Conservation (phyloP, 2,797 vertebrate species). For the Sebastes cheni region DNA sequence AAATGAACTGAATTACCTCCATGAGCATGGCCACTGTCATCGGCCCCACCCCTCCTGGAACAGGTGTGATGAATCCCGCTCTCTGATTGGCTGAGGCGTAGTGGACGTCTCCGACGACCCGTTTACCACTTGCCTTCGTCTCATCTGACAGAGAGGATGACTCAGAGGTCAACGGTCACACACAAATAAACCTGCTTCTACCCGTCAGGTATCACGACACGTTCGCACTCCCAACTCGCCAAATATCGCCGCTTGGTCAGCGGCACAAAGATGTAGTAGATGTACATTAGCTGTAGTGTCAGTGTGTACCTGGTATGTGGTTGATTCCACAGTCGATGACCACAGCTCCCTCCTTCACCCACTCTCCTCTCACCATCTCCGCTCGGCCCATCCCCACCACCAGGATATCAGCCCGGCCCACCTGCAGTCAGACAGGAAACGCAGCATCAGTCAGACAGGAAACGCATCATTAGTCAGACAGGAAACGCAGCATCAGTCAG, state of each 20-base stretch:
- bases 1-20: slow-evolving; percentile 46
- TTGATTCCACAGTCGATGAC: slow-evolving; percentile 98
- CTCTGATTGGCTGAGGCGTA: slow-evolving; percentile 87
- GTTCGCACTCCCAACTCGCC: too few species aligned
- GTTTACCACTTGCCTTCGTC: slow-evolving; percentile 85
- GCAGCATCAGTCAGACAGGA: neutral
- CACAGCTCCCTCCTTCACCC: slow-evolving; percentile 93
- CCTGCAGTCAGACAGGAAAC: slow-evolving; percentile 72
- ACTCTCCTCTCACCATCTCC: slow-evolving; percentile 94
- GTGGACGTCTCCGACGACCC: slow-evolving; percentile 92
- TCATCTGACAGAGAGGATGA: slow-evolving; percentile 77
- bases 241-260: too few species aligned
- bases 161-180: slow-evolving; percentile 28
- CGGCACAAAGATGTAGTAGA: too few species aligned
- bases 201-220: too few species aligned
- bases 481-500: neutral
- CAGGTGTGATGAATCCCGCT: slow-evolving; percentile 92
- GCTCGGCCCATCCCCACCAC: slow-evolving; percentile 92
- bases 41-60: slow-evolving; percentile 94
- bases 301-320: slow-evolving; percentile 85
- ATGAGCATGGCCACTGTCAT: slow-evolving; percentile 98
- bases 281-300: neutral
- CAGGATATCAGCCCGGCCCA: slow-evolving; percentile 91
- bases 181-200: neutral
- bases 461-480: neutral